Evolutionary conservation across 2,888 invertebrate genomes (phyloP), one percentile per base, ranked within the genome.

Genomic region (Nasonovia ribisnigri): DNA sequence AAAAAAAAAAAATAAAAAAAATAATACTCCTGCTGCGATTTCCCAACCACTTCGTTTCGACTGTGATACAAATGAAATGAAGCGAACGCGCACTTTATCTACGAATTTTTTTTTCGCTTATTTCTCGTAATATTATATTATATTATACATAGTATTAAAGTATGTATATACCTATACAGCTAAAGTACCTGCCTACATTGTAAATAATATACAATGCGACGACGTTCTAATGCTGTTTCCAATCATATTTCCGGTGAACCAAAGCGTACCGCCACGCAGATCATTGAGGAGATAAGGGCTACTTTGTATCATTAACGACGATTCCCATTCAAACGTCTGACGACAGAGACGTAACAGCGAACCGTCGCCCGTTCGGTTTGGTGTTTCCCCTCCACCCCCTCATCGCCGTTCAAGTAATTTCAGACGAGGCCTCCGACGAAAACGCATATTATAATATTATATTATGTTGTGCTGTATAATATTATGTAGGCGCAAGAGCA

Each of bases 311-410:
- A 60, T 89, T 89, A 89, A 60, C 57, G 60, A 60, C 43, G 57
- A 57, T 89, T 89, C 89, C 89, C 29, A 60, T 89, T 60, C 89
- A 89, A 89, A 89, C 60, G 89, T 89, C 57, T 20, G 89, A 57
- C 43, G 54, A 54, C 42, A 54, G 88, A 88, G 88, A 88, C 51
- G 51, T 36, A 42, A 36, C 77, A 77, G 77, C 36, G 36, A 77
- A 77, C 67, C n/a, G 36, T 36, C 36, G 77, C 20, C 77, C 67
- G 67, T n/a, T 36, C 36, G 36, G 36, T 77, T 77, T 20, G 36
- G 77, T 20, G 77, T 36, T 36, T 20, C 1, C 36, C 20, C 3
- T 36, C 13, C 20, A 10, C 36, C 36, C n/a, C 13, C n/a, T 13
- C 5, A 1, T 1, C 29, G 3, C 29, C 48, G 36, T 1, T 10